Evolutionary conservation across 2,113 vertebrate species (phyloP), one percentile per base, ranked within the genome.

Genomic region (Merops nubicus): DNA sequence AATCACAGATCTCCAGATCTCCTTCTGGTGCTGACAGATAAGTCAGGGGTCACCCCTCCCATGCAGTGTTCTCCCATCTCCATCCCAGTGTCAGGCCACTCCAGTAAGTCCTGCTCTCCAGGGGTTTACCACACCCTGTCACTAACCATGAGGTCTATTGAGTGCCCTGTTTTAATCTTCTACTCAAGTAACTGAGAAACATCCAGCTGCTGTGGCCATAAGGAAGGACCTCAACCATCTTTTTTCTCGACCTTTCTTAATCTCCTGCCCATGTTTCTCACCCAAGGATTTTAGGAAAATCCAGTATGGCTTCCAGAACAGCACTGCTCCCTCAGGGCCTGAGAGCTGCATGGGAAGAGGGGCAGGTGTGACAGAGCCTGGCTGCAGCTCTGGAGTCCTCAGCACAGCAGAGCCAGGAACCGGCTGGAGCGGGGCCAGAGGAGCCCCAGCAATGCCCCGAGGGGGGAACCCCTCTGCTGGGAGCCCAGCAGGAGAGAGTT

Each of bases 81-180:
- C 60, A 80, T 53, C 62, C 69, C 57, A 48, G 34, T 4, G 5
- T 31, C 85, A 12, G 36, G 70, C 64, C 62, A 43, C 57, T 70
- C 85, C 78, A 47, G 81, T 56, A 47, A 79, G 50, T 60, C 78
- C 57, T 73, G 82, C 67, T 88, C 82, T 56, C 38, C 81, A 63
- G 60, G 29, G 23, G 5, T 8, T 82, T 45, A 57, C n/a, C 36
- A 38, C 18, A 13, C 40, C 33, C 76, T 29, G 70, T 76, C 0
- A 6, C 26, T 15, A 40, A 45, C 38, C 8, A 3, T 5, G 11
- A 89, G 5, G 2, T 78, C 77, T 33, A 5, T 4, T 65, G 42
- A 38, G 25, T 25, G 28, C 50, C 38, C 5, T 28, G 0, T 22
- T 88, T 62, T 19, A 6, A 40, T 84, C 62, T 57, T 54, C 85